phyloP scores from a whole-genome alignment of 1,140 invertebrate species.

The Archivesica marissinica region DNA sequence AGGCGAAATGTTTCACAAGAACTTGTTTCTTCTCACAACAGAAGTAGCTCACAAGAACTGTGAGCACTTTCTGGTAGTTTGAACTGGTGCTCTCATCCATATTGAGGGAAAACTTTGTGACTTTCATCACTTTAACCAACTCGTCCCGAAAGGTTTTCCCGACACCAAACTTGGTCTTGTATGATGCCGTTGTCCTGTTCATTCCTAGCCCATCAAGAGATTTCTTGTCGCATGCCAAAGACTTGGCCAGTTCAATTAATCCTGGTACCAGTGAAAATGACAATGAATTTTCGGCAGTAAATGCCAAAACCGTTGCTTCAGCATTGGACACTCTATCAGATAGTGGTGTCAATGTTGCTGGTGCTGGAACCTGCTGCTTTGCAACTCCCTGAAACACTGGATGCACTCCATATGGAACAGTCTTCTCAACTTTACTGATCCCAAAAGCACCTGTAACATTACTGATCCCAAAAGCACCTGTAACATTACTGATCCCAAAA shows the following conservation, averaged over 20 bases:
- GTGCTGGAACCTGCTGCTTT: too few species aligned
- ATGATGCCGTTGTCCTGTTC: conserved; percentile 16
- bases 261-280: background rate
- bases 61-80: conserved; percentile 49
- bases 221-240: conserved; percentile 11
- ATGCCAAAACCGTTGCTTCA: background rate
- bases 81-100: conserved; percentile 36
- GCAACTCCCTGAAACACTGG: too few species aligned
- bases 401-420: too few species aligned
- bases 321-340: conserved; percentile 16
- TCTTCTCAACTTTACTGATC: too few species aligned
- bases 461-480: too few species aligned
- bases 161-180: conserved; percentile 37
- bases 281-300: conserved; percentile 7
- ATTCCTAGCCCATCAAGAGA: background rate
- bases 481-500: too few species aligned
- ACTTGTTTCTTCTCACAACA: background rate
- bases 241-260: conserved; percentile 10
- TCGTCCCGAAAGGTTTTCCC: background rate
- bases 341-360: background rate
- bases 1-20: conserved; percentile 37
- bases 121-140: background rate
- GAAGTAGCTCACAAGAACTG: conserved; percentile 47
- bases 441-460: too few species aligned
- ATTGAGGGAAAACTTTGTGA: conserved; percentile 29